Conservation (phyloP, 2,797 vertebrate genomes). For the Hyperoplus lanceolatus region DNA sequence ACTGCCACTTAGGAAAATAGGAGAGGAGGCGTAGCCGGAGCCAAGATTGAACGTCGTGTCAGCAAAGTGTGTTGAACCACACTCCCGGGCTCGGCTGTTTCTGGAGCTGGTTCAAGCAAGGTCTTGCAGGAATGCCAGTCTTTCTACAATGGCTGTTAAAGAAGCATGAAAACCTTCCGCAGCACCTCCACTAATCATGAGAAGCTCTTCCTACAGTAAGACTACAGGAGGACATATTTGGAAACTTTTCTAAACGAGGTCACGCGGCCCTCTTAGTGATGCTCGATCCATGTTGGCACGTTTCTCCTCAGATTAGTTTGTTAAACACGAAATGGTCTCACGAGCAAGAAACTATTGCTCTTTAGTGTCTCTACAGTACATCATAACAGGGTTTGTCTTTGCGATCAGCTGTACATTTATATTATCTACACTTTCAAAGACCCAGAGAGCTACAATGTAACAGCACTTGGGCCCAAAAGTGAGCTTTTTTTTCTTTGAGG, state of each 20-base stretch:
- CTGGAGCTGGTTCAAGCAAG: conserved; percentile 64
- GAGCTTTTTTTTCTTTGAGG: conserved; percentile 15
- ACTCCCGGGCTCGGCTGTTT: conserved; percentile 83
- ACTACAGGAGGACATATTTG: conserved; percentile 16
- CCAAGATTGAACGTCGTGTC: conserved; percentile 85
- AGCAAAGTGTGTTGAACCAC: conserved; percentile 87
- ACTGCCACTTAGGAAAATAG: conserved; percentile 80
- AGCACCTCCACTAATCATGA: conserved; percentile 46
- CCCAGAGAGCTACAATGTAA: conserved; percentile 24
- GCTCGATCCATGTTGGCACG: conserved; percentile 30
- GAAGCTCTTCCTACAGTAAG: background rate
- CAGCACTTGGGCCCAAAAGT: background rate
- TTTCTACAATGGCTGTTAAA: conserved; percentile 60
- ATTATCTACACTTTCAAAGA: conserved; percentile 34
- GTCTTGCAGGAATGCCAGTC: conserved; percentile 48
- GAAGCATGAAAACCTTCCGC: conserved; percentile 40
- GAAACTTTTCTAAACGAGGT: conserved; percentile 48
- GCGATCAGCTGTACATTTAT: conserved; percentile 18
- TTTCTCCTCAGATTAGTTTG: conserved; percentile 49
- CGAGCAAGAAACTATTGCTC: conserved; percentile 13
- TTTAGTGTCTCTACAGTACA: conserved; percentile 25
- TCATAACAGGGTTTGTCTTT: conserved; percentile 24
- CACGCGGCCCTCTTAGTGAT: conserved; percentile 41
- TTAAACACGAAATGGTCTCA: conserved; percentile 34
- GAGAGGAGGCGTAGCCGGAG: conserved; percentile 72